Evolutionary conservation across 1,140 invertebrate species (phyloP), one percentile per base, ranked within the genome.

Genomic region (Cyclina sinensis): DNA sequence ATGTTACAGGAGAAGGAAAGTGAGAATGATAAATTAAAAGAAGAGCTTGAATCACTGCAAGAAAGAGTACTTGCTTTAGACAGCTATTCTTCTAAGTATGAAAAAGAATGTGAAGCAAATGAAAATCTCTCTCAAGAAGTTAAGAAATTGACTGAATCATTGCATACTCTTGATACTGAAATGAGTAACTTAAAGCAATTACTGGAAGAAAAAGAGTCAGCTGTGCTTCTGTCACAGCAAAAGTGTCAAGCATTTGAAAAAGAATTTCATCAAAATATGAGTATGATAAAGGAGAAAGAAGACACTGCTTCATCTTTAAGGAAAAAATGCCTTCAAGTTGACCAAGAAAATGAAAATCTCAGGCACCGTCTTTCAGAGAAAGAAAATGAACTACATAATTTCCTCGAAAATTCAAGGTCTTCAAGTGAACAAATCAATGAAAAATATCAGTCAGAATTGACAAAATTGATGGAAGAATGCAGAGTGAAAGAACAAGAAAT

Each of bases 281-380:
- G 27, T 0, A 24, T 78, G 32, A n/a, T 83, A 54, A 32, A 89
- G n/a, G 62, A 78, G 14, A 79, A 54, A 62, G 73, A 81, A 18
- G 76, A 74, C 16, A 57, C 37, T 27, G 30, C 80, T 46, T 18
- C 30, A 73, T 30, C 59, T 70, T 76, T 80, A 76, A 88, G 78
- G 74, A 88, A 84, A 54, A 82, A 37, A 46, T 88, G 48, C 74
- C 37, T 18, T 24, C 54, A 86, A 68, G 73, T 57, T n/a, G 32
- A 62, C 0, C 12, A 87, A 21, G 68, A 89, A n/a, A 62, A 16
- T 37, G 59, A 82, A 68, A 68, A 86, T 18, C 62, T 81, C n/a
- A 80, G 21, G 54, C 18, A 5, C 3, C 7, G 14, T 16, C 54
- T 80, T 70, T 57, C 76, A 39, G 62, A 65, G 46, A 88, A 70